Base-by-base conservation (phyloP, 2,113 vertebrate genomes). In the Pterocles burchelli region DNA sequence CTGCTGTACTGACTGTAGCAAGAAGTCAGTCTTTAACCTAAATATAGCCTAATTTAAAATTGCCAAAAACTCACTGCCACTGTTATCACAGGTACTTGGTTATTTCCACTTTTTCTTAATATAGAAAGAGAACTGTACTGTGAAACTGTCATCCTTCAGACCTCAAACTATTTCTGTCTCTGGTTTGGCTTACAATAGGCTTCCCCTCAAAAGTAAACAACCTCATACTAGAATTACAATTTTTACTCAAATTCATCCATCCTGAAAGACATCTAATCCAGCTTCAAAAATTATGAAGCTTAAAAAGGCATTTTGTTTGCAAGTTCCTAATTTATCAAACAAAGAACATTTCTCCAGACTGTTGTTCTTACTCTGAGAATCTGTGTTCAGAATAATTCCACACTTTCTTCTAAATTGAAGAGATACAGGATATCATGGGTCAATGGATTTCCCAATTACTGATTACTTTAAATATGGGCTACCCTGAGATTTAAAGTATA, bases 11-110 rank as follows among this genome's bases (percentile, higher is more conserved):
- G 74, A 68, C 58, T 91, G 36, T 3, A 82, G 29, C 75, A 70
- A 85, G 21, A 63, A 84, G 26, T 34, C 57, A 89, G 49, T n/a
- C 49, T 92, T 89, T 49, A 93, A 81, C 19, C 33, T 85, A 75
- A 85, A 88, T 66, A 57, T n/a, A 87, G 45, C 25, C 70, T 68
- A 57, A 88, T 85, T 91, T 81, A 68, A 89, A 92, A 92, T 34
- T 15, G 5, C 11, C 16, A 25, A 12, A 73, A 80, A 11, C 67
- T 71, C 19, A 36, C 48, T 75, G 75, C 15, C 38, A 59, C 49
- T 78, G 8, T 74, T 87, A 74, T 58, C 75, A 92, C 13, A 83
- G 52, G 26, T 38, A 71, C 43, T 83, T 18, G 11, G 12, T 13
- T 85, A 55, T 74, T 93, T 88, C 24, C 43, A 74, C 33, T 34